phyloP scores from a whole-genome alignment of 1,140 invertebrate species.

The Drosophila virilis region DNA sequence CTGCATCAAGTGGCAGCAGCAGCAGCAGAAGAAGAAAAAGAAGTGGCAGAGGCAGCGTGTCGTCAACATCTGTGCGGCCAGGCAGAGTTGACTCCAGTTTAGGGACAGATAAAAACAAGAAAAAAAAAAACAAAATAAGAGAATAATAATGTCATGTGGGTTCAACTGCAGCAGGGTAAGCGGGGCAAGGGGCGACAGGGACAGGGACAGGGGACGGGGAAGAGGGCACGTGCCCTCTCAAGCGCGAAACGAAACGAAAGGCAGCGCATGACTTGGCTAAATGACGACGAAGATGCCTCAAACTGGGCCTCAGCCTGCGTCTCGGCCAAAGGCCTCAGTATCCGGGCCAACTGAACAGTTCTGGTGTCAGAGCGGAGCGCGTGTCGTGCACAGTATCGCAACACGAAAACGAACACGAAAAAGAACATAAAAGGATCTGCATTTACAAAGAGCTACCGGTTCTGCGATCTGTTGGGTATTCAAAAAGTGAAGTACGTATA shows the following conservation, averaged over 20 bases:
- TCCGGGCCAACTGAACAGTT: neutral
- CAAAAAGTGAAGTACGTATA: too few species aligned
- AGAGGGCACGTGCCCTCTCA: constrained; percentile 76
- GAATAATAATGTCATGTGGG: constrained; percentile 71
- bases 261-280: constrained; percentile 35
- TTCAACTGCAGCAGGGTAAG: constrained; percentile 28
- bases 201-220: neutral
- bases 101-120: neutral
- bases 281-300: constrained; percentile 28
- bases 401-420: too few species aligned
- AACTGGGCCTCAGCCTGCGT: constrained; percentile 3
- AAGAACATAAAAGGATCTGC: too few species aligned
- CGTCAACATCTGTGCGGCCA: neutral
- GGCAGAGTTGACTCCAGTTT: too few species aligned
- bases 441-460: too few species aligned
- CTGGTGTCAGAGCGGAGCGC: neutral
- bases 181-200: neutral
- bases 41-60: neutral
- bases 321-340: neutral
- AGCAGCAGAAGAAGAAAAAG: neutral
- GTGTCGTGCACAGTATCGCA: neutral
- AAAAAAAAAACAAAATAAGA: neutral
- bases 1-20: constrained; percentile 2
- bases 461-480: too few species aligned
- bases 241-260: constrained; percentile 72